Conservation (phyloP, 2,888 invertebrate species). For the Palloptera scutellata region DNA sequence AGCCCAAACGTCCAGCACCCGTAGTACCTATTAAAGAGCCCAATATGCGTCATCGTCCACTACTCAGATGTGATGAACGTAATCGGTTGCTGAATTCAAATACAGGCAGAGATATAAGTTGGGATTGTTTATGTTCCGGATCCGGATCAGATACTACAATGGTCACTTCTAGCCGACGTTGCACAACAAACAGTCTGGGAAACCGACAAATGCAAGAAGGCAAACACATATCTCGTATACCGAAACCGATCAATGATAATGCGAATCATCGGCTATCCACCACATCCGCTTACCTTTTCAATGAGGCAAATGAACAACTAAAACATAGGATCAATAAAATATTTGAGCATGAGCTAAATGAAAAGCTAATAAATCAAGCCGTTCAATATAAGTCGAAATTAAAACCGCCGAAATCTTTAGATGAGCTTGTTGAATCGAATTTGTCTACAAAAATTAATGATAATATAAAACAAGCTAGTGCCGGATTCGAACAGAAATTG, state of each 20-base stretch:
- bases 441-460: background rate
- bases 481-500: conserved; percentile 36
- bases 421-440: background rate
- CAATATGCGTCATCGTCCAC: conserved; percentile 37
- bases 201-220: conserved; percentile 4
- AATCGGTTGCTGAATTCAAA: conserved; percentile 19
- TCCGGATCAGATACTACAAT: background rate
- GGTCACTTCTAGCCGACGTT: background rate
- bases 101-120: background rate
- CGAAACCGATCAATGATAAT: conserved; percentile 41
- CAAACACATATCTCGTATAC: conserved; percentile 44
- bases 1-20: conserved; percentile 40
- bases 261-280: conserved; percentile 26
- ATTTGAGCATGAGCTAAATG: conserved; percentile 43
- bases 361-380: conserved; percentile 8
- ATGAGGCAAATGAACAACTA: conserved; percentile 46
- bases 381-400: conserved; percentile 33
- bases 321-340: conserved; percentile 48
- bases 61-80: conserved; percentile 34
- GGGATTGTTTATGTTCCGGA: background rate
- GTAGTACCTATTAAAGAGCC: conserved; percentile 39
- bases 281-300: conserved; percentile 35
- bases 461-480: conserved; percentile 4
- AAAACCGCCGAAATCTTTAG: conserved; percentile 28
- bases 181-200: background rate